phyloP scores from a whole-genome alignment of 2,797 vertebrate genomes.

The Chromobotia macracanthus region DNA sequence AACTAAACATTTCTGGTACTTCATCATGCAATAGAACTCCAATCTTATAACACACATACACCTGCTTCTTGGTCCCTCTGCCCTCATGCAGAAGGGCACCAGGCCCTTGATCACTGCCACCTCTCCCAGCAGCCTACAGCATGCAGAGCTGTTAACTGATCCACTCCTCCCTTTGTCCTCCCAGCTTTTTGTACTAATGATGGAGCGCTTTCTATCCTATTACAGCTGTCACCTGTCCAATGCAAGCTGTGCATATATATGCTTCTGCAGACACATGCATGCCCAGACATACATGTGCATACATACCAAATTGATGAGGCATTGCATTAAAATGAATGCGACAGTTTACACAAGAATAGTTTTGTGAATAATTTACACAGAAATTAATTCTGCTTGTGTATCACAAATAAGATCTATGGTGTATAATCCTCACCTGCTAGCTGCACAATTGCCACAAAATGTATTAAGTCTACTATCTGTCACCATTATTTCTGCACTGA shows the following conservation, averaged over 20 bases:
- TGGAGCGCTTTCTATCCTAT: constrained; percentile 36
- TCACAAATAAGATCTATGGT: background rate
- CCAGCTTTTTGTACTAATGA: constrained; percentile 52
- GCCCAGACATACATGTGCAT: constrained; percentile 1
- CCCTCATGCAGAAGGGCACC: constrained; percentile 13
- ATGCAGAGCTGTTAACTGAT: constrained; percentile 32
- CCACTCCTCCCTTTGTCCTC: constrained; percentile 41
- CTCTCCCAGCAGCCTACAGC: constrained; percentile 27
- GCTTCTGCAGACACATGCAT: constrained; percentile 8
- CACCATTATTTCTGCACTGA: background rate
- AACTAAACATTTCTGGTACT: background rate
- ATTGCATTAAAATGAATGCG: background rate
- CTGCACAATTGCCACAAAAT: background rate
- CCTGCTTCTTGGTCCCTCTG: constrained; percentile 42
- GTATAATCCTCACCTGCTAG: background rate
- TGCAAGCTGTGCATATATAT: background rate
- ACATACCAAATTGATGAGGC: background rate
- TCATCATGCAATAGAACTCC: background rate
- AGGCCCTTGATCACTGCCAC: constrained; percentile 21
- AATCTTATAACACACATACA: constrained; percentile 41
- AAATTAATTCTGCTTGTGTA: background rate
- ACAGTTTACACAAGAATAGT: background rate
- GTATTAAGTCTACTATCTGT: background rate
- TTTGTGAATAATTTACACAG: background rate
- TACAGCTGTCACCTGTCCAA: constrained; percentile 43